phyloP scores from a whole-genome alignment of 2,797 vertebrate species.

The Gallinago stenura region DNA sequence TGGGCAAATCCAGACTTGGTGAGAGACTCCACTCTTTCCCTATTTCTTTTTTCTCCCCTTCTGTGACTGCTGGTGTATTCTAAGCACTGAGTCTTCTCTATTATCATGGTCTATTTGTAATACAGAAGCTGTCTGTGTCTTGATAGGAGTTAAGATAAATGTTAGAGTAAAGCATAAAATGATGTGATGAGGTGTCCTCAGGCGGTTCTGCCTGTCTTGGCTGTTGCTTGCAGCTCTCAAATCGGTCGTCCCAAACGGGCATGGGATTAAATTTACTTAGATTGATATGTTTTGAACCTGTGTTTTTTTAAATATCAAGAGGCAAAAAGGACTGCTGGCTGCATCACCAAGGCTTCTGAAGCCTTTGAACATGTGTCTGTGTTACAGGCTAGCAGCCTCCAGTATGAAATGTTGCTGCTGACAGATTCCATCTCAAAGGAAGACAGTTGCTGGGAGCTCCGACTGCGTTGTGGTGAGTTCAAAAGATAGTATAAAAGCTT shows the following conservation, averaged over 20 bases:
- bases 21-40: conserved; percentile 34
- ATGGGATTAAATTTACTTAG: neutral
- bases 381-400: conserved; percentile 93
- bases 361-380: neutral
- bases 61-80: neutral
- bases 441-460: conserved; percentile 97
- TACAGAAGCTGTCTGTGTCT: neutral
- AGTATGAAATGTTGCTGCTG: conserved; percentile 97
- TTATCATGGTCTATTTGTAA: neutral
- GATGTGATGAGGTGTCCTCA: neutral
- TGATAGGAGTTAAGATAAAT: neutral
- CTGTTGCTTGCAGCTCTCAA: neutral
- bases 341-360: neutral
- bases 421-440: conserved; percentile 98
- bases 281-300: neutral
- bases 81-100: neutral
- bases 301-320: neutral
- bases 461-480: conserved; percentile 92
- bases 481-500: accelerated
- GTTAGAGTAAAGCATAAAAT: neutral
- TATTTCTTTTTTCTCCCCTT: neutral
- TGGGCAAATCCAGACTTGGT: conserved; percentile 99
- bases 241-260: neutral
- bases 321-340: neutral
- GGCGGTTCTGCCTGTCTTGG: neutral